Conservation (phyloP, 2,888 invertebrate genomes). For the Drosophila anomalata region DNA sequence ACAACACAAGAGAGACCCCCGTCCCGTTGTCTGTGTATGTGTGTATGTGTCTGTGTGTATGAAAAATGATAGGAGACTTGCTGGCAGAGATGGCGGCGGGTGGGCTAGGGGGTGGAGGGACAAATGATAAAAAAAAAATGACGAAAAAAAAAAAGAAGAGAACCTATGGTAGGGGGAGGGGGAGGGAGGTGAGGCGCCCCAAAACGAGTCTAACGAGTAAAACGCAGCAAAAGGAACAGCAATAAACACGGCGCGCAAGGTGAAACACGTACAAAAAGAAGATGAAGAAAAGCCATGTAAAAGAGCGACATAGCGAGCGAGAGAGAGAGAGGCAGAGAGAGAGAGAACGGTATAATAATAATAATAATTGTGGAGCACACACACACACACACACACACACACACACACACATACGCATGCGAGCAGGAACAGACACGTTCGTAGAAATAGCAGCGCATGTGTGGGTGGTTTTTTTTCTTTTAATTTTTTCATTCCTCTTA, state of each 20-base stretch:
- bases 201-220: conserved; percentile 71
- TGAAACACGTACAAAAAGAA: conserved; percentile 63
- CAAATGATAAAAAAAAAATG: neutral
- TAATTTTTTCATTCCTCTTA: neutral
- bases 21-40: conserved; percentile 25
- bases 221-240: conserved; percentile 52
- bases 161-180: neutral
- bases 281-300: conserved; percentile 48
- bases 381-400: conserved; percentile 28
- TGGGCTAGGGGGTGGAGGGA: conserved; percentile 13
- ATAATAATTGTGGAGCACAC: conserved; percentile 73
- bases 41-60: conserved; percentile 38
- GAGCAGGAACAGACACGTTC: conserved; percentile 3
- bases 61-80: conserved; percentile 64
- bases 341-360: conserved; percentile 39
- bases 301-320: neutral
- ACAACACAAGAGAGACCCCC: neutral
- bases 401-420: conserved; percentile 30
- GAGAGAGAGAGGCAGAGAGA: neutral
- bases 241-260: conserved; percentile 63
- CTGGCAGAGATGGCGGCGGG: conserved; percentile 6
- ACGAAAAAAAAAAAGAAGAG: neutral
- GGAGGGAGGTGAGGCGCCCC: conserved; percentile 13
- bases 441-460: conserved; percentile 46
- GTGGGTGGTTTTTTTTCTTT: conserved; percentile 19